Evolutionary conservation across 2,797 vertebrate genomes (phyloP), one percentile per base, ranked within the genome.

Genomic region (Coluber constrictor): DNA sequence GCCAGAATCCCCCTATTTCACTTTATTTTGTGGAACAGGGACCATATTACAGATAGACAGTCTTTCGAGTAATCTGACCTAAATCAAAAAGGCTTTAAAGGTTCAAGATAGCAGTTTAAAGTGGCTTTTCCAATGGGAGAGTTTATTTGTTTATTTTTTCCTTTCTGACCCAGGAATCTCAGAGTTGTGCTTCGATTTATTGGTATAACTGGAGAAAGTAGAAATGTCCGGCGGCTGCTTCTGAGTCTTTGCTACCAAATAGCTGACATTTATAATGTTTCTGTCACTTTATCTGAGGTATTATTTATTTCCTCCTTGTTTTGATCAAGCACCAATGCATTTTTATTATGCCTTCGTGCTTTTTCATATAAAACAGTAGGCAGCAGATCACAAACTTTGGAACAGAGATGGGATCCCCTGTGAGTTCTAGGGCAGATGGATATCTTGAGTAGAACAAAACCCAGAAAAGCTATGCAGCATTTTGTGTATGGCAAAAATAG

Each of bases 191-290:
- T 93, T 92, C 93, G 86, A 89, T 98, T 98, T 94, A 93, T 97
- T 92, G 96, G 96, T 74, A 59, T 96, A 89, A 96, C 97, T 55
- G 97, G 96, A 55, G 94, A 97, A 57, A 98, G 95, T 94, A 97
- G 96, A 96, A 97, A 97, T 29, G 79, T 97, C 20, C 27, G 51
- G 9, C 94, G 97, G 83, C 74, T 98, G 63, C 95, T 98, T 9
- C 95, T 97, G 94, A 97, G 92, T 90, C 93, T 98, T 37, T 98
- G 97, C 94, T 95, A 86, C 87, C 97, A 98, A 93, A 94, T 97
- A 95, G 96, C 93, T 86, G 95, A 95, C 91, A 89, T 96, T 93
- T 98, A 96, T 93, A 93, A 95, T 74, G 92, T 95, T 87, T 93
- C 94, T 54, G 63, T 95, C 55, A 91, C 91, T 91, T 97, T 98